phyloP scores from a whole-genome alignment of 2,797 vertebrate genomes.

The Micrastur ruficollis region DNA sequence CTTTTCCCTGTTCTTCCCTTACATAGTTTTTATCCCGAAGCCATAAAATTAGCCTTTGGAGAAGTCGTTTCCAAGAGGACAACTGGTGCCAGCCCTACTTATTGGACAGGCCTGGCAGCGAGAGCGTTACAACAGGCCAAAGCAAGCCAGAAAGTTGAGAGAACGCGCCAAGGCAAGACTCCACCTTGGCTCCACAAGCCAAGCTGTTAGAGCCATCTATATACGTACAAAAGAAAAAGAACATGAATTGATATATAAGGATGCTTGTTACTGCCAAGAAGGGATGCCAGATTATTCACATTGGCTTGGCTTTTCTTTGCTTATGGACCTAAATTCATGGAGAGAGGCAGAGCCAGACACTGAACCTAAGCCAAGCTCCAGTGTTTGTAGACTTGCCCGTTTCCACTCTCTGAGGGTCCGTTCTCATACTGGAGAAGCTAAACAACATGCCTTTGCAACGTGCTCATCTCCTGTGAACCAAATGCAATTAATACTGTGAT shows the following conservation, averaged over 20 bases:
- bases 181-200: conserved; percentile 47
- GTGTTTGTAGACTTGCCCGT: conserved; percentile 13
- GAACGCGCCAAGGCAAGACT: not conserved
- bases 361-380: not conserved
- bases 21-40: not conserved
- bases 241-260: conserved; percentile 60
- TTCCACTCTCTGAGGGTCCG: not conserved
- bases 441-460: not conserved
- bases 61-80: conserved; percentile 2
- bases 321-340: conserved; percentile 4
- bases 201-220: conserved; percentile 12
- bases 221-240: conserved; percentile 20
- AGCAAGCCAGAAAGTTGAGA: conserved; percentile 8
- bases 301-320: conserved; percentile 10
- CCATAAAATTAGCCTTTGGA: not conserved
- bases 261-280: conserved; percentile 18
- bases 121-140: not conserved
- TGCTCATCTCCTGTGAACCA: not conserved
- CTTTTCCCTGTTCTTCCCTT: not conserved
- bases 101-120: conserved; percentile 23
- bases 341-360: not conserved
- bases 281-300: conserved; percentile 30
- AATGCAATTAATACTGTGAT: conserved; percentile 38
- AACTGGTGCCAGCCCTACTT: conserved; percentile 14
- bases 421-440: not conserved